Base-by-base conservation (phyloP, 2,888 invertebrate species). In the Allacma fusca region DNA sequence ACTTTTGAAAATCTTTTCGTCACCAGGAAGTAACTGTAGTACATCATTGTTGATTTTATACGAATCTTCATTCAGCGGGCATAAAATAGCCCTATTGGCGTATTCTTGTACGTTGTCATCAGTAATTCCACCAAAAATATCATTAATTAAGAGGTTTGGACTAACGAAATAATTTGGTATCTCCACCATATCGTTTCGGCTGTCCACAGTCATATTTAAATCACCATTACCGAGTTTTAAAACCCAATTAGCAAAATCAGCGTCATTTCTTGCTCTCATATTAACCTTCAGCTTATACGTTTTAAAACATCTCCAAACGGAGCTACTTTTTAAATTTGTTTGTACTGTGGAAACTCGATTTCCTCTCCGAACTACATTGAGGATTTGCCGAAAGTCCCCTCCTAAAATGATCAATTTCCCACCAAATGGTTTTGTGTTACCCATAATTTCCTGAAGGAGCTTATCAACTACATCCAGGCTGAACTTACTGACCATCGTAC, bases 371-470 rank as follows among this genome's bases (percentile, higher is more conserved):
- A 81, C 76, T 0, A 82, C 79, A 9, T 81, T 80, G 4, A 81
- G 50, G 5, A 57, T 43, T 70, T 83, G 83, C n/a, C 82, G 59
- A 75, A 82, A 82, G 65, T 83, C 83, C 13, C 81, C 81, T 21
- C 79, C 71, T 21, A 83, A 40, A 21, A 83, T 59, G 16, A 82
- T n/a, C n/a, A n/a, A n/a, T n/a, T n/a, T n/a, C n/a, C n/a, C n/a
- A n/a, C n/a, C n/a, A n/a, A n/a, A n/a, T n/a, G n/a, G n/a, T n/a
- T n/a, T n/a, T n/a, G n/a, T n/a, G n/a, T n/a, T n/a, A n/a, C n/a
- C n/a, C n/a, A n/a, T n/a, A n/a, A n/a, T n/a, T n/a, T n/a, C n/a
- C n/a, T n/a, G n/a, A n/a, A n/a, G n/a, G n/a, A n/a, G n/a, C n/a
- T n/a, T n/a, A 44, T 82, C 77, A n/a, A 81, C 68, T 2, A 59